Conservation (phyloP, 1,140 invertebrate species). For the Lepidostoma basale region DNA sequence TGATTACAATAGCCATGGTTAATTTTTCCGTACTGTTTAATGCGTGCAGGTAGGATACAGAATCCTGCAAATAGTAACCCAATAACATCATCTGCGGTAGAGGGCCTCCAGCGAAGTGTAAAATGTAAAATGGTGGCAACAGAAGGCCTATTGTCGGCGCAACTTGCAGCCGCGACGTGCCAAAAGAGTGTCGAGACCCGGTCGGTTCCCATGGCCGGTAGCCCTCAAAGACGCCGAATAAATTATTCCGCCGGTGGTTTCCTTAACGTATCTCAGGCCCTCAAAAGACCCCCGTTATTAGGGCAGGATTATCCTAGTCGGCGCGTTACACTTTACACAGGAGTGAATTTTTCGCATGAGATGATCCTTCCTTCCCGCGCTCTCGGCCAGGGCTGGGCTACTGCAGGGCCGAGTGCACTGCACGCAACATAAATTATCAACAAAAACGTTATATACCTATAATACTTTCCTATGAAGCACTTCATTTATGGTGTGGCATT, state of each 20-base stretch:
- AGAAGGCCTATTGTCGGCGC: neutral
- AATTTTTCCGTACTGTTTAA: no score
- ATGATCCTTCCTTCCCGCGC: conserved; percentile 3
- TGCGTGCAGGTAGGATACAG: no score
- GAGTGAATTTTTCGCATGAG: conserved; percentile 25
- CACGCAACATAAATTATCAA: no score
- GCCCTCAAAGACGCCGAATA: conserved; percentile 26
- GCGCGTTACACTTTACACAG: conserved; percentile 31
- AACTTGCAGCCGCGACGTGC: conserved; percentile 8
- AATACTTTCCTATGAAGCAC: no score
- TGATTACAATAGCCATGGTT: no score
- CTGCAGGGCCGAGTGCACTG: neutral
- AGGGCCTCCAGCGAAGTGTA: neutral
- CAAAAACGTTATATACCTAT: no score
- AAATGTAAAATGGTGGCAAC: conserved; percentile 1
- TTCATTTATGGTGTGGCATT: no score
- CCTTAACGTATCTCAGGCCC: neutral
- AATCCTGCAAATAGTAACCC: no score
- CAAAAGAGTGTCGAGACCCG: neutral
- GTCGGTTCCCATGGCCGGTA: conserved; percentile 26
- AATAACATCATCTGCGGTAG: neutral
- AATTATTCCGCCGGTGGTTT: conserved; percentile 36
- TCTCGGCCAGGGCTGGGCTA: neutral
- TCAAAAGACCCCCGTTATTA: conserved; percentile 19
- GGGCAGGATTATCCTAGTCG: conserved; percentile 25